Percentiles rank a stretch among this genome's conserved stretches.
phyloP scores from a whole-genome alignment of 2,797 vertebrate genomes.

The Lagocephalus sceleratus region DNA sequence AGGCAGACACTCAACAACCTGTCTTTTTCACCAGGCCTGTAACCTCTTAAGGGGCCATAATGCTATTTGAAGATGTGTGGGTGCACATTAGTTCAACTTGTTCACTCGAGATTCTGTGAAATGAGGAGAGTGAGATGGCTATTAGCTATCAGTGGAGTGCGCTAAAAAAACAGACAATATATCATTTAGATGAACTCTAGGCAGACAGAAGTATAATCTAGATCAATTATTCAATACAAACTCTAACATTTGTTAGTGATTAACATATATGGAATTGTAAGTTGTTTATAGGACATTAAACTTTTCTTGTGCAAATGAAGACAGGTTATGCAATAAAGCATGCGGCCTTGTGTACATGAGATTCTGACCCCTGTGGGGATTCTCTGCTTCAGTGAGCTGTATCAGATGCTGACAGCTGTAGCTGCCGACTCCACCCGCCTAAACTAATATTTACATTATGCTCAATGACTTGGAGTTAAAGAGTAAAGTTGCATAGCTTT shows the following conservation, averaged over 20 bases:
- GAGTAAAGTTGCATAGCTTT: conserved; percentile 61
- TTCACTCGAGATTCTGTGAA: conserved; percentile 11
- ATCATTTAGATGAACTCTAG: too few species aligned
- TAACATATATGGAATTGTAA: not conserved
- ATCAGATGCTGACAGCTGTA: conserved; percentile 50
- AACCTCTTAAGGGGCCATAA: conserved; percentile 23
- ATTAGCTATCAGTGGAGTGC: conserved; percentile 10
- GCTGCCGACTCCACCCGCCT: conserved; percentile 46
- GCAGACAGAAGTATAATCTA: not conserved
- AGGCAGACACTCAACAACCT: conserved; percentile 14
- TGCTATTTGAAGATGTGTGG: conserved; percentile 25
- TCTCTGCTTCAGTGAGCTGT: conserved; percentile 27
- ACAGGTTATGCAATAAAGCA: conserved; percentile 19
- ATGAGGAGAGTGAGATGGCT: conserved; percentile 8
- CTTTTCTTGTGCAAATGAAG: conserved; percentile 11
- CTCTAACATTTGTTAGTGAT: not conserved
- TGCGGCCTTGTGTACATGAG: conserved; percentile 7
- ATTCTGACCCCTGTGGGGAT: conserved; percentile 23
- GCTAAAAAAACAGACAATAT: not conserved
- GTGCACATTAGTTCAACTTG: conserved; percentile 22
- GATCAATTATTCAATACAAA: conserved; percentile 2
- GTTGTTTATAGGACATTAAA: conserved; percentile 2
- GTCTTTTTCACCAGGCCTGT: conserved; percentile 9
- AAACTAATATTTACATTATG: conserved; percentile 66
- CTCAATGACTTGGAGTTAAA: conserved; percentile 51